Evolutionary conservation across 2,113 vertebrate species (phyloP), one percentile per base, ranked within the genome.

Genomic region (Lophura nycthemera): DNA sequence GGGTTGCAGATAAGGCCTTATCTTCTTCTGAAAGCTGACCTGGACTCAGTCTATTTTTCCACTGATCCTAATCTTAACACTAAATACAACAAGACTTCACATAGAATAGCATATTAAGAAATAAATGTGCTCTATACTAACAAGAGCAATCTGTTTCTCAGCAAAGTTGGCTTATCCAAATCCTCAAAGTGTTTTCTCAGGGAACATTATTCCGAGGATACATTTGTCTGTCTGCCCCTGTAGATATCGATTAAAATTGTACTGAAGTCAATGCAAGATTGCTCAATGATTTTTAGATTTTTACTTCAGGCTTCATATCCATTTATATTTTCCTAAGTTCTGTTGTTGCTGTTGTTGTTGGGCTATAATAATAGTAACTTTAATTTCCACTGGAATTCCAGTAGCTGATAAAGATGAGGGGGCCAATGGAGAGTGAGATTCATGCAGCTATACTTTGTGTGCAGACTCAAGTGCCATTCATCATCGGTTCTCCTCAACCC

Each of bases 101-200:
- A 1, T 65, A 90, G 70, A 64, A 92, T 59, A 59, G 63, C 54
- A 56, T 65, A 85, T 84, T 76, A 75, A 79, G 67, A 88, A 36
- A 82, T 88, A 85, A 91, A 89, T 11, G 27, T 87, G 47, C 24
- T 85, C 34, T 56, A 4, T 52, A 61, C 34, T 56, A 75, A 79
- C 47, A 70, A 34, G 57, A 82, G 65, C 60, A 82, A 87, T 89
- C 61, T 74, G 73, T 88, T 91, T 94, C 43, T 87, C 50, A 94
- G 34, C 42, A 78, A 82, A 89, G 89, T 87, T 91, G 32, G 12
- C 59, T 78, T 93, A 75, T 45, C 38, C 88, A 86, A 91, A 70
- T 91, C 65, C 70, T 77, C 30, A 50, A 72, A 59, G 21, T 83
- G 63, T 90, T 89, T 92, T 91, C 50, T 78, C 36, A 79, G 79